These are phyloP conservation scores for Nothocercus julius DNA, from an alignment of 2,113 vertebrate genomes.

Conservation along the genomic window DNA sequence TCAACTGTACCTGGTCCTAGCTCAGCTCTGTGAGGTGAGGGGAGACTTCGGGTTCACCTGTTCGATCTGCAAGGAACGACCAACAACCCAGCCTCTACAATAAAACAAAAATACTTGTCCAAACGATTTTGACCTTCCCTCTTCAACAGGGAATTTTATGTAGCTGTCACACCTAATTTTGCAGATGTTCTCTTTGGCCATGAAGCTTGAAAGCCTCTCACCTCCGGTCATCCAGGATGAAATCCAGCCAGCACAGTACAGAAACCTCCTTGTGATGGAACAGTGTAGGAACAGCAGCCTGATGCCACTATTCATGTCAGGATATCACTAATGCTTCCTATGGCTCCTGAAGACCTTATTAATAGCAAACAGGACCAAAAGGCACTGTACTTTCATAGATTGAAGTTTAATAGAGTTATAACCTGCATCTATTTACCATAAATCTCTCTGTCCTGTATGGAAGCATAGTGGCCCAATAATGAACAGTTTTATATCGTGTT, in stretches of 20 bases:
- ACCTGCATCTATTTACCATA: conserved; percentile 9
- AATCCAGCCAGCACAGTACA: not conserved
- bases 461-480: not conserved
- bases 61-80: not conserved
- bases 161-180: conserved; percentile 1
- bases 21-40: conserved; percentile 39
- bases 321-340: not conserved
- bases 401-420: conserved; percentile 11
- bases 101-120: not conserved
- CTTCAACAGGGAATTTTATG: not conserved
- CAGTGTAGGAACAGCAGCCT: not conserved
- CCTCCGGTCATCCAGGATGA: not conserved
- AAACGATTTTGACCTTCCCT: not conserved
- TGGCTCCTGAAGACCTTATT: not conserved
- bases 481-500: not conserved
- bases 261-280: not conserved
- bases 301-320: not conserved
- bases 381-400: not conserved
- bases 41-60: conserved; percentile 7
- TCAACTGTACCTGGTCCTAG: conserved; percentile 24
- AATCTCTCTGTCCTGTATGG: not conserved
- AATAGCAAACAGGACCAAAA: not conserved
- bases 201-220: not conserved
- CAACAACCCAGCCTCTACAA: conserved; percentile 23
- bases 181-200: not conserved